Evolutionary conservation across 2,888 invertebrate genomes (phyloP), one percentile per base, ranked within the genome.

Genomic region (Elegia similella): DNA sequence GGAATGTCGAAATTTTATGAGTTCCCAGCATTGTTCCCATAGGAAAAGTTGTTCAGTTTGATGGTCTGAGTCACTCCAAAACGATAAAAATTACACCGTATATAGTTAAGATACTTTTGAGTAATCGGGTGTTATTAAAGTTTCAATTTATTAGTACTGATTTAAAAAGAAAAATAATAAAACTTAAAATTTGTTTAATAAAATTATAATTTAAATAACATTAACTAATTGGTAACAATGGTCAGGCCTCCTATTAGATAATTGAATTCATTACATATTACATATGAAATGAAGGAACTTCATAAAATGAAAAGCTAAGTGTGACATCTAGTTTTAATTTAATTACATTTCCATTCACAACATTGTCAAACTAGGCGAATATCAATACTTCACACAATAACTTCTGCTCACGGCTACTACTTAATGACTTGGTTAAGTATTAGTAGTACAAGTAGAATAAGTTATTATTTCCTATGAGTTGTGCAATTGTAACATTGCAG

Each of bases 311-410:
- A 84, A 84, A 82, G 69, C 75, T 78, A 75, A 64, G 64, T 50
- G 57, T 68, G 74, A 71, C 62, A 65, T 80, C 80, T 84, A 84
- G 78, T 77, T 82, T 80, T 88, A 88, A 87, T 88, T 89, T 88
- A 88, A 82, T 88, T 12, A 82, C 73, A 82, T 78, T 76, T 75
- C 64, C 85, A 85, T 73, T 82, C 84, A 81, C 78, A 86, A 76
- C 81, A 79, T 80, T 79, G 74, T 70, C 72, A 75, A 65, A 63
- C 74, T 73, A 75, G 70, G 68, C 69, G 70, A 67, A 63, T 46
- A 56, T 63, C 65, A 64, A 67, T 70, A 63, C 64, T 71, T 69
- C 75, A 70, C 74, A 78, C 73, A 75, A 73, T 70, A 72, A 66
- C 73, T 72, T 76, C 69, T 78, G 76, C 75, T 73, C 76, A 71